Evolutionary conservation across 2,888 invertebrate genomes (phyloP).

Genomic region (Caenorhabditis plicata): DNA sequence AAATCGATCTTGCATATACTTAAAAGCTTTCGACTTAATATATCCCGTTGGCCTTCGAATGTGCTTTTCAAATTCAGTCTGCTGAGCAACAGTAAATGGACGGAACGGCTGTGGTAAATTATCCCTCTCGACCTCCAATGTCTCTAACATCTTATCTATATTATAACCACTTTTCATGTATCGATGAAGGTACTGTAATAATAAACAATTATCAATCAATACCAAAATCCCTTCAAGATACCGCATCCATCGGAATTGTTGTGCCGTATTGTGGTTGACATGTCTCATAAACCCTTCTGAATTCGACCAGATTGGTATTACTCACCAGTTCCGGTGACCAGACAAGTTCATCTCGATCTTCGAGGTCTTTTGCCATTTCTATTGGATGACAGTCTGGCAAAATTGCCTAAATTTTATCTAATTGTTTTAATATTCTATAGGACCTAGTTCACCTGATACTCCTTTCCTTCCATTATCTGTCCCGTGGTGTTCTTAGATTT

Average conservation of each 20-base stretch:
- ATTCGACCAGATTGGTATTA: background rate
- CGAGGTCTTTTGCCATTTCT: too few relatives aligned
- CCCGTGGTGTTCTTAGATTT: too few relatives aligned
- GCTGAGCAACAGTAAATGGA: conserved; percentile 1
- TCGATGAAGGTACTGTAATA: background rate
- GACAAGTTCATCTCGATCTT: background rate
- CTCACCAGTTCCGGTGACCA: background rate
- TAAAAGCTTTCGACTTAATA: background rate
- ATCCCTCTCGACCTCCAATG: background rate
- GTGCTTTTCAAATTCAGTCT: conserved; percentile 2
- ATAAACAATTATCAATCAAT: background rate
- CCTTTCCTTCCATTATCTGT: too few relatives aligned
- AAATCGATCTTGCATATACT: conserved; percentile 4
- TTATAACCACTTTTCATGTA: background rate
- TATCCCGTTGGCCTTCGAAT: background rate
- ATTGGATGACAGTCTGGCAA: background rate
- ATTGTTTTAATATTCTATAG: background rate
- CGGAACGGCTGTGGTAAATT: background rate
- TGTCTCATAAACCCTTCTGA: background rate
- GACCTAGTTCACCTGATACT: too few relatives aligned
- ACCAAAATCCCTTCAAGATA: too few relatives aligned
- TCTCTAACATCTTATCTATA: background rate
- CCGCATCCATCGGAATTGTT: conserved; percentile 2
- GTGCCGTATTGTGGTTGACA: background rate
- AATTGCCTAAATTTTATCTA: background rate